Evolutionary conservation across 2,797 vertebrate genomes (phyloP), one percentile per base, ranked within the genome.

Genomic region (Hapalemur alaotrensis): DNA sequence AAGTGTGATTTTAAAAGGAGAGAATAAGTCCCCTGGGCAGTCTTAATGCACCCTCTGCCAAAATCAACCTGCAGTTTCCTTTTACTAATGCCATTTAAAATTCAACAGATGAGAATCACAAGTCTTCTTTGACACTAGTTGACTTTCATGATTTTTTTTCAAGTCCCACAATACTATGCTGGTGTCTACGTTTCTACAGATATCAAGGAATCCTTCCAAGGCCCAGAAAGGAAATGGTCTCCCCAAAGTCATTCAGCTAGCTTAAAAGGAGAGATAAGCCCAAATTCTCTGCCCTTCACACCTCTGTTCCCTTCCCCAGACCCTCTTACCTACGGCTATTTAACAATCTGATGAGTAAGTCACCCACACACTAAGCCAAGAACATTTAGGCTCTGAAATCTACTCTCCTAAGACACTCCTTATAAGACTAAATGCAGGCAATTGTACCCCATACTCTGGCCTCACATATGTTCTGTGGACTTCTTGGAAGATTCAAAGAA

Each of bases 401-500:
- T 52, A 15, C 30, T 61, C 63, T 41, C 75, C 79, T 78, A 1
- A 97, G 89, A 61, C n/a, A 1, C 67, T 65, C 75, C 88, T 85
- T 81, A 57, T 12, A 28, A 84, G 89, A 70, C 82, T 50, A 84
- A 81, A 95, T 91, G 91, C 63, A 95, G 93, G 75, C 95, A 59
- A 0, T 38, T n/a, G 35, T 84, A 17, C 22, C 41, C 76, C 85
- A 88, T 57, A 25, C 83, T 9, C 41, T 88, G 96, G 75, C 35
- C 80, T 70, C 76, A 63, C 65, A 23, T 13, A 1, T 38, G 54
- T 25, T 94, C 86, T 95, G 9, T 92, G 94, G 95, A 82, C 83
- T 96, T 78, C 94, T 92, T 35, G 46, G 91, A 96, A 97, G 89
- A 94, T 13, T 97, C 89, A 97, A 85, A 95, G 91, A 87, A 73